Percentiles rank a stretch among this genome's conserved stretches.
phyloP scores from a whole-genome alignment of 1,140 invertebrate species.

The Trichonephila clavata region DNA sequence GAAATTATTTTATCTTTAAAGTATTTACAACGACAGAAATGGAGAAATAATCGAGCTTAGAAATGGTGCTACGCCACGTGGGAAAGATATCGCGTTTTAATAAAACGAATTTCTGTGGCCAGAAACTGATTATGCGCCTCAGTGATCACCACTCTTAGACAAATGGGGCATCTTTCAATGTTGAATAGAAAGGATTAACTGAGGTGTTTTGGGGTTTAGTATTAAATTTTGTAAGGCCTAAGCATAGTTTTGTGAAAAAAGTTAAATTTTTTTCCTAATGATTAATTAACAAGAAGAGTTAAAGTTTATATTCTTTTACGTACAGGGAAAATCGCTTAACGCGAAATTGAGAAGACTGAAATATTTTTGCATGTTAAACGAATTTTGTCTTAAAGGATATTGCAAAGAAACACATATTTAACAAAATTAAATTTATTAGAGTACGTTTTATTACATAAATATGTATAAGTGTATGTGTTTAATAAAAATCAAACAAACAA shows the following conservation, averaged over 20 bases:
- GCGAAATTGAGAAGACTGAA: no score
- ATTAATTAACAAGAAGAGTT: neutral
- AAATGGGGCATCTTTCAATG: neutral
- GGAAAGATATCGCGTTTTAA: neutral
- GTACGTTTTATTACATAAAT: no score
- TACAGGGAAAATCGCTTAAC: neutral
- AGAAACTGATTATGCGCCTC: constrained; percentile 33
- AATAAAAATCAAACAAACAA: no score
- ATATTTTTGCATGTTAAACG: neutral
- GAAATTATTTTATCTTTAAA: neutral
- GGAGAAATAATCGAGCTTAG: neutral
- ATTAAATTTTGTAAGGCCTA: neutral
- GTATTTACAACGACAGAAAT: neutral
- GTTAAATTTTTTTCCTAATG: neutral
- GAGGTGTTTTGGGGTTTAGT: neutral
- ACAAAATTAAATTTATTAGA: no score
- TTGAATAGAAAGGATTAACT: neutral
- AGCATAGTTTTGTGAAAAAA: neutral
- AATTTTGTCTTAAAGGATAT: no score
- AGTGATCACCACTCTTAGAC: neutral
- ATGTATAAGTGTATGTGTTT: no score
- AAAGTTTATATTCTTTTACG: neutral
- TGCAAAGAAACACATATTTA: no score
- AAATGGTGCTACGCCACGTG: neutral
- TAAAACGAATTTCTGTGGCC: constrained; percentile 25